Base-by-base conservation (phyloP, 1,140 invertebrate species). In the Cyclina sinensis region DNA sequence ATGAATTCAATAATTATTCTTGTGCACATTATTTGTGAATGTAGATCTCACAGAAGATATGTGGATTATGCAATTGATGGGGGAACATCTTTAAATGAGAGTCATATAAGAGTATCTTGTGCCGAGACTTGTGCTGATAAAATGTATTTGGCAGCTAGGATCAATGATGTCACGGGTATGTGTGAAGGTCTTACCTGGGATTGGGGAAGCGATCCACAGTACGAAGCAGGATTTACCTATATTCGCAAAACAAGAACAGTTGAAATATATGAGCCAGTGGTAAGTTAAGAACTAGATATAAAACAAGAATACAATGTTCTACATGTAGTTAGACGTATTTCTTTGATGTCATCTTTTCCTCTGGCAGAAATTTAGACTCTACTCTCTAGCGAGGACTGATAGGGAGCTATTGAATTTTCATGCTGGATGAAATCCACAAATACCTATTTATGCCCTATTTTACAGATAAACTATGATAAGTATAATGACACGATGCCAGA, bases 111-210 rank as follows among this genome's bases (percentile, higher is more conserved):
- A 27, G 7, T 9, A 62, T 9, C 65, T 27, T 70, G 65, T 27
- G 65, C 65, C 12, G 32, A 35, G 14, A 32, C 65, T 11, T 35
- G 14, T 12, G 65, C 30, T 37, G 65, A 70, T 16, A 70, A 18
- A 16, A 7, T 37, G 11, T 70, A 70, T 16, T 16, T 70, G 32
- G 65, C 65, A 21, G 32, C 21, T 7, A 35, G 32, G 32, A 37
- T 70, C 21, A 37, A 70, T 35, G 65, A 70, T 27, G 14, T 39
- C 35, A 70, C 30, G 1, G 65, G 65, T 30, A 37, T n/a, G 12
- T 70, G 65, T 70, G 65, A 70, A 21, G 65, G 32, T 1, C 37
- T 70, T 7, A 70, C 65, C 9, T 70, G 65, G 65, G 65, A 16
- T 32, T 70, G 65, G 65, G 65, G 65, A 1, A 70, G 65, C 32